A percentile compares a stretch with the other conserved stretches of the same genome.
Conservation (phyloP, 2,113 vertebrate species). For the Genyomyrus donnyi region DNA sequence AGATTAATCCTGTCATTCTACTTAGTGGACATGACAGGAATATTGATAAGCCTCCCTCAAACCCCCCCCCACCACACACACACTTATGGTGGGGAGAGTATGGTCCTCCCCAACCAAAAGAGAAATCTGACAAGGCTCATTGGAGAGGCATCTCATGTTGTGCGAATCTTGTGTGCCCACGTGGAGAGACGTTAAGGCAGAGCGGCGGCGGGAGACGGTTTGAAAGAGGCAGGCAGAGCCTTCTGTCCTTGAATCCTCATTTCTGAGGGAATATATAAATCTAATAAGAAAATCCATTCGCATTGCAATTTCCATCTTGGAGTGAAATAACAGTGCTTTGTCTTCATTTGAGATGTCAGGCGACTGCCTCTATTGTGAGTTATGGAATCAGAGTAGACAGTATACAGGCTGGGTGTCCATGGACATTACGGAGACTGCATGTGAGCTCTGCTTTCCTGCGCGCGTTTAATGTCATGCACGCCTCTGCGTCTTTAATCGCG, state of each 20-base stretch:
- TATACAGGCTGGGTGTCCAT: neutral
- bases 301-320: constrained; percentile 17
- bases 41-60: neutral
- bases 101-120: neutral
- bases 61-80: no score
- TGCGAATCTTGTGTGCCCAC: neutral
- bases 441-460: neutral
- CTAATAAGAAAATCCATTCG: constrained; percentile 9
- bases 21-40: neutral
- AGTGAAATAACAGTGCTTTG: constrained; percentile 17
- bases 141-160: neutral
- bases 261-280: constrained; percentile 14
- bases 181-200: neutral
- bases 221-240: neutral
- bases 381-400: neutral
- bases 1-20: neutral
- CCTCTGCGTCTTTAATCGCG: neutral
- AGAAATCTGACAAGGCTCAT: neutral
- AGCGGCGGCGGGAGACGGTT: neutral
- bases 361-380: neutral
- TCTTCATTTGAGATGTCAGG: constrained; percentile 21
- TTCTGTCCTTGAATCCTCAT: constrained; percentile 12
- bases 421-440: neutral
- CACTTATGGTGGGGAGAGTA: neutral
- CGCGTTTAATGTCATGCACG: neutral